phyloP scores from a whole-genome alignment of 2,797 vertebrate genomes.

The Rhyacichthys aspro region DNA sequence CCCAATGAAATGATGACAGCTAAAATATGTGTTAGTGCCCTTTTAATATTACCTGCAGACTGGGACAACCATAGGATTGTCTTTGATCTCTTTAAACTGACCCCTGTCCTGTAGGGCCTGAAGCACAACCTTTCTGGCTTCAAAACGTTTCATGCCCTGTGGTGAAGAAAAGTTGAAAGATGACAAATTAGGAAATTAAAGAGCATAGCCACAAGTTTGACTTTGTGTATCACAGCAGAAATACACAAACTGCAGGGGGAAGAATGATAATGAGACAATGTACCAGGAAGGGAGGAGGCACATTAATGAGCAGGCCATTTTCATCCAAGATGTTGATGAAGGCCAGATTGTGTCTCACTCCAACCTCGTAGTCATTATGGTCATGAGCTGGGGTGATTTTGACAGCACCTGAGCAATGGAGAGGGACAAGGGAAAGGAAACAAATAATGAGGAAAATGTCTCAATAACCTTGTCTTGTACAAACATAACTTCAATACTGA shows the following conservation, averaged over 20 bases:
- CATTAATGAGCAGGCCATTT: slow-evolving; percentile 87
- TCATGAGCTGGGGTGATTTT: slow-evolving; percentile 97
- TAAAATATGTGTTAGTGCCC: background rate
- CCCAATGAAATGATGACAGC: slow-evolving; percentile 6
- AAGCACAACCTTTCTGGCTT: slow-evolving; percentile 86
- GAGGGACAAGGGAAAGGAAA: slow-evolving; percentile 2
- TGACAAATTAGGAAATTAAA: slow-evolving; percentile 3
- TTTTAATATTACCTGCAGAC: slow-evolving; percentile 86
- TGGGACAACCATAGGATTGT: slow-evolving; percentile 95
- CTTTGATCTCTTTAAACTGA: slow-evolving; percentile 87
- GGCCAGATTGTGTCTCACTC: slow-evolving; percentile 85
- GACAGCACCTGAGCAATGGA: slow-evolving; percentile 83
- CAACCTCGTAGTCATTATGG: slow-evolving; percentile 92
- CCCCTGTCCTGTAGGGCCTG: slow-evolving; percentile 85
- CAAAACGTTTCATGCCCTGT: slow-evolving; percentile 92
- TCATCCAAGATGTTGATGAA: slow-evolving; percentile 91
- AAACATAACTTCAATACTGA: slow-evolving; percentile 33
- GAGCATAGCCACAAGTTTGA: slow-evolving; percentile 9
- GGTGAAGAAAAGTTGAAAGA: background rate
- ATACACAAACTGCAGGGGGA: slow-evolving; percentile 33
- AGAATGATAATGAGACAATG: slow-evolving; percentile 47
- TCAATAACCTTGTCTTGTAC: slow-evolving; percentile 3
- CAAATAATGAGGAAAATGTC: slow-evolving; percentile 13
- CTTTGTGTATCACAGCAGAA: slow-evolving; percentile 36
- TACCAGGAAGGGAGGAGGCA: slow-evolving; percentile 91